phyloP scores from a whole-genome alignment of 2,113 vertebrate species.

The Jacana jacana region DNA sequence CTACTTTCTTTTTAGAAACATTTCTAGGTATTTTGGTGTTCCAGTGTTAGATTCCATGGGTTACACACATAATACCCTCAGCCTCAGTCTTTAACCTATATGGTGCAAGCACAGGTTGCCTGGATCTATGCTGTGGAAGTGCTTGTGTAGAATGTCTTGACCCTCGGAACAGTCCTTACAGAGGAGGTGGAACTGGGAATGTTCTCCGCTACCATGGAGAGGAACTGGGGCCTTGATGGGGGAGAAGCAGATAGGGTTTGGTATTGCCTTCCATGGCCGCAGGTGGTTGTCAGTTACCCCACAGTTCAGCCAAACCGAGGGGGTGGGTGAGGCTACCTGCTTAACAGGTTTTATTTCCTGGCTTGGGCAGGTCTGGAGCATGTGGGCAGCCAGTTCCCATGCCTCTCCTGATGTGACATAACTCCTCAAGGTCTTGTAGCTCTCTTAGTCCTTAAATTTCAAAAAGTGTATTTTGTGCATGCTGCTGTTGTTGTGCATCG shows the following conservation, averaged over 20 bases:
- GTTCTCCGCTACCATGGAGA: not conserved
- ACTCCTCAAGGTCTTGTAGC: not conserved
- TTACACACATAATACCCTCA: not conserved
- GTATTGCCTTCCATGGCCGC: rapidly evolving
- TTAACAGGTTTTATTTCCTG: not conserved
- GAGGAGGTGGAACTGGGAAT: not conserved
- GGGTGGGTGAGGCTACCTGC: not conserved
- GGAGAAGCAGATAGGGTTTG: not conserved
- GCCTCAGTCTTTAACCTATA: not conserved
- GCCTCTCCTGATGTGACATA: not conserved
- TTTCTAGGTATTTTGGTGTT: not conserved
- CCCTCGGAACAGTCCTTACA: rapidly evolving
- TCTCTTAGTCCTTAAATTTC: not conserved
- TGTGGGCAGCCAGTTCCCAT: rapidly evolving
- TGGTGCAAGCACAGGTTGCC: not conserved
- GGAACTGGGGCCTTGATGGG: not conserved
- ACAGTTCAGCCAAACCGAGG: not conserved
- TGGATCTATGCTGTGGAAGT: not conserved
- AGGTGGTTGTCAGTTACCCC: not conserved
- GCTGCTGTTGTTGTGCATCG: not conserved
- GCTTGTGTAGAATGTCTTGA: not conserved
- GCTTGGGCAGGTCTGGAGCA: not conserved
- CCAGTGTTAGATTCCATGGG: not conserved
- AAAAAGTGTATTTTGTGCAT: not conserved
- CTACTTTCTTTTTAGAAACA: not conserved